Conservation (phyloP, 2,797 vertebrate genomes). For the Microctenopoma steveboyesi region DNA sequence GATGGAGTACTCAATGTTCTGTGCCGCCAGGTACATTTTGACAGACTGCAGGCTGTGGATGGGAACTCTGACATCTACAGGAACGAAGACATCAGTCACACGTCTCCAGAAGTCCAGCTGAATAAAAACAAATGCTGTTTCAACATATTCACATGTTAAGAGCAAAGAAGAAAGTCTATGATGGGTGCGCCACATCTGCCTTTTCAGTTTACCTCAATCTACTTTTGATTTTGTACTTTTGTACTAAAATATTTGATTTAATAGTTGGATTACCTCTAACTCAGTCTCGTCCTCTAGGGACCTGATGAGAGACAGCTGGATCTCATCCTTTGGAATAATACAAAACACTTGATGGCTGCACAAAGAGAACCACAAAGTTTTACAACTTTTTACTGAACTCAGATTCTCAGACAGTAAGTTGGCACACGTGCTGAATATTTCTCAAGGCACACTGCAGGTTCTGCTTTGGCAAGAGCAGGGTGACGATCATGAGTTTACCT, state of each 20-base stretch:
- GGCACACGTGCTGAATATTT: background rate
- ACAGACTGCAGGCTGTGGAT: slow-evolving; percentile 81
- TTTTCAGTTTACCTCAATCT: background rate
- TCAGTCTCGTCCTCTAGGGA: slow-evolving; percentile 81
- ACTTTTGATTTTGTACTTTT: background rate
- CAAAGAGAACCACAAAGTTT: slow-evolving; percentile 3
- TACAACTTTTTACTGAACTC: slow-evolving; percentile 11
- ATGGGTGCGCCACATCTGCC: no score
- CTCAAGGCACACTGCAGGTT: no score
- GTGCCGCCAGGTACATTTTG: slow-evolving; percentile 85
- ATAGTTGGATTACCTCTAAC: slow-evolving; percentile 78
- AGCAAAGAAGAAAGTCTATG: no score
- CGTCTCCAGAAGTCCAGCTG: slow-evolving; percentile 93
- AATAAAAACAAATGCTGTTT: background rate
- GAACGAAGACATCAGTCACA: slow-evolving; percentile 54
- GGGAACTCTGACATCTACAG: slow-evolving; percentile 90
- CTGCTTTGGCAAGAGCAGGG: no score
- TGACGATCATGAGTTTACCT: no score
- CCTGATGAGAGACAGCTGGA: slow-evolving; percentile 83
- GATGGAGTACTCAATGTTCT: slow-evolving; percentile 80
- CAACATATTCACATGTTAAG: no score
- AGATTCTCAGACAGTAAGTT: background rate
- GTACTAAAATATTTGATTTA: background rate
- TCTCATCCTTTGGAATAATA: slow-evolving; percentile 73
- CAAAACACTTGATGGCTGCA: slow-evolving; percentile 92